Conservation (phyloP, 92 coral and sea anemone species). For the Anthopleura xanthogrammica region DNA sequence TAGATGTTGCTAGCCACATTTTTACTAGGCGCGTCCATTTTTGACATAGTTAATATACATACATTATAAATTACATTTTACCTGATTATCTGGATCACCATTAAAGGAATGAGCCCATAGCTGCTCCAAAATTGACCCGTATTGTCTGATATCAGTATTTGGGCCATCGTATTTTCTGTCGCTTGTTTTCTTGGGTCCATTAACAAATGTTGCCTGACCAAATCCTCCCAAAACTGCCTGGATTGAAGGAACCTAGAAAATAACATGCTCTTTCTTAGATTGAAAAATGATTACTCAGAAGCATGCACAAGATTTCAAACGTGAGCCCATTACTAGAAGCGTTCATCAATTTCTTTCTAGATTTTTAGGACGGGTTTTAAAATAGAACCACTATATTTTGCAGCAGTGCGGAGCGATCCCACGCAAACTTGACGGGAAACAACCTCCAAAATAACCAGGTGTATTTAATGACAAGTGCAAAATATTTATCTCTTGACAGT, state of each 20-base stretch:
- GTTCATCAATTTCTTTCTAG: too few species aligned
- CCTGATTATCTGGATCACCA: slow-evolving; percentile 6
- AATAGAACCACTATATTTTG: too few species aligned
- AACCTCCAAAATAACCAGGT: too few species aligned
- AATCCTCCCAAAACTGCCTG: slow-evolving; percentile 8
- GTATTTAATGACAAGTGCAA: too few species aligned
- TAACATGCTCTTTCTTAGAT: background rate
- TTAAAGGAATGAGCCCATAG: background rate
- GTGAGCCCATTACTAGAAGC: too few species aligned
- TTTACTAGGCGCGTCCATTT: too few species aligned
- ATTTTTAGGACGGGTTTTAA: too few species aligned
- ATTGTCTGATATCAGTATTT: background rate
- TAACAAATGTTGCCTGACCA: background rate
- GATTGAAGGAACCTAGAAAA: background rate
- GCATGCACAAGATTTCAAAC: too few species aligned
- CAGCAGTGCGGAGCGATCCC: too few species aligned
- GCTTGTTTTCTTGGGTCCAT: background rate
- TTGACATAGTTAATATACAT: background rate
- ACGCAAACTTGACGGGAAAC: too few species aligned
- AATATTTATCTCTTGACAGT: background rate
- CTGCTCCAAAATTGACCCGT: background rate
- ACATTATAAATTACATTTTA: background rate
- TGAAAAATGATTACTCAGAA: background rate
- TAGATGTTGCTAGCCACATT: too few species aligned
- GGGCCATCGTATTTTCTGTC: background rate